These are phyloP conservation scores for Eleutherodactylus coqui DNA, from an alignment of 2,797 vertebrate genomes.

Conservation along the genomic window DNA sequence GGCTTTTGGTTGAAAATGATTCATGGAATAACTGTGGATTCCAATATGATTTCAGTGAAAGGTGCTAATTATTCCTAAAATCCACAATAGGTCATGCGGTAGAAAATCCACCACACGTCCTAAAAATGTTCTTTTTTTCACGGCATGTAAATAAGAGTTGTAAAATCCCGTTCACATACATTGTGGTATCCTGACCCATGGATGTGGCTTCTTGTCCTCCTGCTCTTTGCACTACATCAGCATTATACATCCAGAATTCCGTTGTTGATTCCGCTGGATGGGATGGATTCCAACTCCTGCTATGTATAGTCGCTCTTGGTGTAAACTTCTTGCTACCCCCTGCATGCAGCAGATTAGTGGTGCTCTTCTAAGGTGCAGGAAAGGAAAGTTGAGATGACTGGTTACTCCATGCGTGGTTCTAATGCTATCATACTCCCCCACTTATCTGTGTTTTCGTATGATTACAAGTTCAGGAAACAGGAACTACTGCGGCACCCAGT, in stretches of 20 bases:
- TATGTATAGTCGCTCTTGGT: too few relatives aligned
- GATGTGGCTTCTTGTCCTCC: background rate
- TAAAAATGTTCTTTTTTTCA: background rate
- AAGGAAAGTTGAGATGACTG: conserved; percentile 48
- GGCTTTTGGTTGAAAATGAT: too few relatives aligned
- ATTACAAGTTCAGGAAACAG: conserved; percentile 50
- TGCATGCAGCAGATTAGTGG: background rate
- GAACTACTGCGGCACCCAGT: conserved; percentile 30
- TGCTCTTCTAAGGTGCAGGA: conserved; percentile 23
- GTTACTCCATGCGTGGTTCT: conserved; percentile 17
- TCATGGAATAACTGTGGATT: too few relatives aligned
- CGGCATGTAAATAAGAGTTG: background rate
- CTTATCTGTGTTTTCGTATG: conserved; percentile 42
- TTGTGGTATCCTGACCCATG: background rate
- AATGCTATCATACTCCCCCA: conserved; percentile 44
- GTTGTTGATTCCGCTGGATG: too few relatives aligned
- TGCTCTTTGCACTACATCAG: background rate
- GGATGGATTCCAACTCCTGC: too few relatives aligned
- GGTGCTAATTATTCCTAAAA: background rate
- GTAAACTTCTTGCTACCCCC: conserved; percentile 20
- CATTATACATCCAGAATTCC: too few relatives aligned
- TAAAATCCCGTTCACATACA: background rate
- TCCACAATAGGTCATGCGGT: background rate
- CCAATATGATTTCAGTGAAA: background rate
- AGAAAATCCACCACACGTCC: background rate